Percentiles rank a stretch among this genome's conserved stretches.
phyloP scores from a whole-genome alignment of 2,113 vertebrate species.

The Miniopterus natalensis region DNA sequence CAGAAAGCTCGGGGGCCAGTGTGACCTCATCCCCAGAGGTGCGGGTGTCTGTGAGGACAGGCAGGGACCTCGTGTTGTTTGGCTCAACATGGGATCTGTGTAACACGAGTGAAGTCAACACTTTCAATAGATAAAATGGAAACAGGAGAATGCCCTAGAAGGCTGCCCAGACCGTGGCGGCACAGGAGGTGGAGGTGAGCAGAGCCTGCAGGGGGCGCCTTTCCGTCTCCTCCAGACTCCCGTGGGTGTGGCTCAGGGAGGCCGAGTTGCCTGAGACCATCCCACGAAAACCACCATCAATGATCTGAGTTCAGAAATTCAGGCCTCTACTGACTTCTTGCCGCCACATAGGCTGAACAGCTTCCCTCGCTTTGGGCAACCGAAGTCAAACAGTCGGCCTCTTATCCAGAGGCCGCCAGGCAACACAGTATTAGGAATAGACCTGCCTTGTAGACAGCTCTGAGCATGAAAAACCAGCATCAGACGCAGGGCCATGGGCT shows the following conservation, averaged over 20 bases:
- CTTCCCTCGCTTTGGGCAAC: too few species aligned
- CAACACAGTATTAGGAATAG: not conserved
- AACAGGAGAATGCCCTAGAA: not conserved
- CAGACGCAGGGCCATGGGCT: rapidly evolving
- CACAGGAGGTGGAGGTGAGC: rapidly evolving
- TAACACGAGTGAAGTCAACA: not conserved
- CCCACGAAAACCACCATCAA: rapidly evolving
- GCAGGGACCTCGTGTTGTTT: not conserved
- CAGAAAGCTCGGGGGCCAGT: not conserved
- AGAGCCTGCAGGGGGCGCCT: rapidly evolving
- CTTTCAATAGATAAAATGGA: rapidly evolving
- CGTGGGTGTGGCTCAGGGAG: too few species aligned
- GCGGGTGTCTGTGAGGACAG: not conserved
- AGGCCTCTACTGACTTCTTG: not conserved
- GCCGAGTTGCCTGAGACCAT: rapidly evolving
- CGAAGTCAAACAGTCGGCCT: rapidly evolving
- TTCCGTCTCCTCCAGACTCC: not conserved
- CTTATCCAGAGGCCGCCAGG: not conserved
- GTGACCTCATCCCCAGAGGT: rapidly evolving
- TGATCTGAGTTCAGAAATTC: not conserved
- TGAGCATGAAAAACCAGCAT: not conserved
- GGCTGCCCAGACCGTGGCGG: not conserved
- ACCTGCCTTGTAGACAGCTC: not conserved
- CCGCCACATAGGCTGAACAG: rapidly evolving
- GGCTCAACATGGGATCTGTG: not conserved